These are phyloP conservation scores for Drosophila oshimai DNA, from an alignment of 1,140 invertebrate genomes.

Conservation along the genomic window DNA sequence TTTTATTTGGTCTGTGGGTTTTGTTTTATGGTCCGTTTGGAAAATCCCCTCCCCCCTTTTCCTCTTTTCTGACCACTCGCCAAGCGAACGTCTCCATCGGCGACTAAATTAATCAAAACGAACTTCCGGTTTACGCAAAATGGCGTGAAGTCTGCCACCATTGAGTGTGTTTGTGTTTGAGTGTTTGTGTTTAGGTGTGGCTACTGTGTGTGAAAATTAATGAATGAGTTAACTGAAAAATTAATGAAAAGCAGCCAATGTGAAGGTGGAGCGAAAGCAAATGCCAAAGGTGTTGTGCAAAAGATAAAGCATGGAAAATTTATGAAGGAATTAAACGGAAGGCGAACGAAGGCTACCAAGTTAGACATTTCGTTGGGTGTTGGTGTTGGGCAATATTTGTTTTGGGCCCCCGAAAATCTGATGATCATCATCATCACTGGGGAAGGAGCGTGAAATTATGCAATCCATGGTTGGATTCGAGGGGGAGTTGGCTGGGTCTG, in stretches of 20 bases:
- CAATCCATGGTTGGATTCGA: constrained; percentile 47
- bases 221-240: constrained; percentile 82
- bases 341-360: constrained; percentile 34
- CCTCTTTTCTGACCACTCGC: constrained; percentile 34
- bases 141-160: constrained; percentile 77
- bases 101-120: constrained; percentile 81
- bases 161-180: constrained; percentile 20
- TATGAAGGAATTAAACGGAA: constrained; percentile 54
- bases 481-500: constrained; percentile 29
- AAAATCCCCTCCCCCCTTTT: constrained; percentile 35
- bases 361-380: too few species aligned
- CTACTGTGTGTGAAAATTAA: constrained; percentile 71
- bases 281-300: constrained; percentile 73
- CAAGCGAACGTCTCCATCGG: constrained; percentile 65
- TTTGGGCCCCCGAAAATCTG: constrained; percentile 47
- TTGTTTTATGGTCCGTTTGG: constrained; percentile 61
- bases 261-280: constrained; percentile 37
- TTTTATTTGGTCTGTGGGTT: constrained; percentile 22
- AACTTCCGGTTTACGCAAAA: constrained; percentile 82
- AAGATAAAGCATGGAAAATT: constrained; percentile 78
- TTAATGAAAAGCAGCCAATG: constrained; percentile 70
- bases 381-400: constrained; percentile 73
- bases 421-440: background rate
- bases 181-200: constrained; percentile 18
- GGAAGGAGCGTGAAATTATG: constrained; percentile 71